Conservation (phyloP, 2,113 vertebrate genomes). For the Crotalus tigris region DNA sequence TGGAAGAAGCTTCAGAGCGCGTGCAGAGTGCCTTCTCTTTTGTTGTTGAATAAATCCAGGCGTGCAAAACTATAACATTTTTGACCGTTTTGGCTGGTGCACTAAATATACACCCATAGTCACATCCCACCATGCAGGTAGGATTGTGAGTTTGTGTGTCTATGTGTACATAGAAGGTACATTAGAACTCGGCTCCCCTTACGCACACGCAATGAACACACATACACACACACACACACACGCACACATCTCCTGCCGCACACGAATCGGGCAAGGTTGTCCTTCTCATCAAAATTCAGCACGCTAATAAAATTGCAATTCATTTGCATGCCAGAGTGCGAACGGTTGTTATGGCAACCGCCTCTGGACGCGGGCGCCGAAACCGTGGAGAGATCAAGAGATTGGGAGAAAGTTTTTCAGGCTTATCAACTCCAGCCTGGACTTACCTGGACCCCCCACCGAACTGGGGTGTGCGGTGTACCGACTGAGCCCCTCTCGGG, state of each 20-base stretch:
- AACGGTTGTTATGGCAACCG: conserved; percentile 77
- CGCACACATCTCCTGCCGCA: background rate
- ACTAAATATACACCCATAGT: background rate
- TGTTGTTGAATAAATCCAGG: background rate
- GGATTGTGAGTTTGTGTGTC: background rate
- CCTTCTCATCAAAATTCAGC: conserved; percentile 72
- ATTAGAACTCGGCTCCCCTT: no score
- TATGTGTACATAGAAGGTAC: background rate
- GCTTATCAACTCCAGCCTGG: background rate
- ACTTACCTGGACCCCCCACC: background rate
- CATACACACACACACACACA: background rate
- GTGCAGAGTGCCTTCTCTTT: background rate
- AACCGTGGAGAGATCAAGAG: conserved; percentile 61
- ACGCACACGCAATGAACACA: background rate
- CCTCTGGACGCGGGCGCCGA: conserved; percentile 69
- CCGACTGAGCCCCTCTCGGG: rapidly evolving
- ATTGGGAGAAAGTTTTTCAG: conserved; percentile 42
- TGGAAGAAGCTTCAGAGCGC: background rate
- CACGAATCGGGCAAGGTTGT: conserved; percentile 15
- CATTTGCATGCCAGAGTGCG: conserved; percentile 80
- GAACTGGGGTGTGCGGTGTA: background rate
- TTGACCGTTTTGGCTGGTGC: no score
- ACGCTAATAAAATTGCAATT: conserved; percentile 82
- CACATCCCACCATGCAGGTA: background rate
- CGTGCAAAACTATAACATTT: rapidly evolving